Percentiles rank a stretch among this genome's conserved stretches.
Evolutionary conservation across 35 echinoderm and acorn worm species (phyloP).

Genomic region (Acanthaster planci): DNA sequence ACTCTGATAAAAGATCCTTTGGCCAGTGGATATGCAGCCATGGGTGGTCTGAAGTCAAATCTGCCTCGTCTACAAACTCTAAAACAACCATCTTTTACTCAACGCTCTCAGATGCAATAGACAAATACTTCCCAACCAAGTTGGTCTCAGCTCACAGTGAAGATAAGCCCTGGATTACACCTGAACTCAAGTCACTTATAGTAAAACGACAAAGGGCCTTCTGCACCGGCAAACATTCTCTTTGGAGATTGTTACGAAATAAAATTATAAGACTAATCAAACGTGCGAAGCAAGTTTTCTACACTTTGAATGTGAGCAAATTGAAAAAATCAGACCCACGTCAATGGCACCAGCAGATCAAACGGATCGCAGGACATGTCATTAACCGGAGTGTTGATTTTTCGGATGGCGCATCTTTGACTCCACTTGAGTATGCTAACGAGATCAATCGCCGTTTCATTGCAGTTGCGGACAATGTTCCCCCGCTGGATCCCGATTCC

Average conservation of each 20-base stretch:
- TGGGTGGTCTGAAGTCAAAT: conserved; percentile 6
- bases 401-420: background rate
- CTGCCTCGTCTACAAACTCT: background rate
- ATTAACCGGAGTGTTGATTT: background rate
- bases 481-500: background rate
- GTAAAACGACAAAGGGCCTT: conserved; percentile 35
- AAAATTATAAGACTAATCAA: conserved; percentile 15
- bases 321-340: background rate
- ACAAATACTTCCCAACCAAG: conserved; percentile 36
- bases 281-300: background rate
- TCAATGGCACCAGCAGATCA: conserved; percentile 37
- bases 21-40: conserved; percentile 38
- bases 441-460: conserved; percentile 33
- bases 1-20: conserved; percentile 24
- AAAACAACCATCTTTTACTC: conserved; percentile 34
- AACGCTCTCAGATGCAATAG: background rate
- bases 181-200: conserved; percentile 20
- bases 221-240: background rate
- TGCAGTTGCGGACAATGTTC: background rate
- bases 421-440: background rate
- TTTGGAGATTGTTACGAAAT: conserved; percentile 21
- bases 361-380: background rate
- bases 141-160: background rate
- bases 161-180: conserved; percentile 42
- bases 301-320: background rate